Evolutionary conservation across 1,140 invertebrate genomes (phyloP).

Genomic region (Plectrocnemia conspersa): DNA sequence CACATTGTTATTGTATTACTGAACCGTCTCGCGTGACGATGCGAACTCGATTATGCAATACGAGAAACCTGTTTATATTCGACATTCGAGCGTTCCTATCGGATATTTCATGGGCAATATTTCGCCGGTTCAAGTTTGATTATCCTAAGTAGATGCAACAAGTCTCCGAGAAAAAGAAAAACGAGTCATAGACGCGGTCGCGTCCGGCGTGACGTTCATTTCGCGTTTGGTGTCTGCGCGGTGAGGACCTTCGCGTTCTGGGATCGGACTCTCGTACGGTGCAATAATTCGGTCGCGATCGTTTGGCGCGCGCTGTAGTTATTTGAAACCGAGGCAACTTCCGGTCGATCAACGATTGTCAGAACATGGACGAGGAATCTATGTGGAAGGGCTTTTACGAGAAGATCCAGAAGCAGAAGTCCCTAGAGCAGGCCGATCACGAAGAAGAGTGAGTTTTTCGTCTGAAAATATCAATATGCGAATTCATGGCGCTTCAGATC

Average conservation of each 20-base stretch:
- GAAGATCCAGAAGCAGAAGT: constrained; percentile 55
- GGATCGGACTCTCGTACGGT: background rate
- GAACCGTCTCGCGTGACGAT: no score
- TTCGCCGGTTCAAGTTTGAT: no score
- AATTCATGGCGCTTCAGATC: constrained; percentile 3
- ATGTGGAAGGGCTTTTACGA: constrained; percentile 69
- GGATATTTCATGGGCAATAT: no score
- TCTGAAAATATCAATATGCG: background rate
- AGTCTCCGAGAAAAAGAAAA: no score
- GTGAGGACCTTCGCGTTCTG: no score
- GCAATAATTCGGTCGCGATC: background rate
- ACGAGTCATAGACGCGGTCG: no score
- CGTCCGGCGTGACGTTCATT: background rate
- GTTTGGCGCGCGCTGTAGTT: constrained; percentile 10
- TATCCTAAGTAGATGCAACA: no score
- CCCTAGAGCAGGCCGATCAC: constrained; percentile 54
- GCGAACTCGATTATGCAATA: no score
- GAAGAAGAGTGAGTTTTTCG: constrained; percentile 54
- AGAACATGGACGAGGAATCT: constrained; percentile 59
- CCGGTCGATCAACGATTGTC: constrained; percentile 8
- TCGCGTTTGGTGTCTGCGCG: background rate
- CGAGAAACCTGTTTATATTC: no score
- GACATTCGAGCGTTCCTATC: no score
- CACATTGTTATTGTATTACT: no score
- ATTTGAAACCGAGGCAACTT: background rate